Evolutionary conservation across 2,113 vertebrate species (phyloP).

Genomic region (Morone saxatilis): DNA sequence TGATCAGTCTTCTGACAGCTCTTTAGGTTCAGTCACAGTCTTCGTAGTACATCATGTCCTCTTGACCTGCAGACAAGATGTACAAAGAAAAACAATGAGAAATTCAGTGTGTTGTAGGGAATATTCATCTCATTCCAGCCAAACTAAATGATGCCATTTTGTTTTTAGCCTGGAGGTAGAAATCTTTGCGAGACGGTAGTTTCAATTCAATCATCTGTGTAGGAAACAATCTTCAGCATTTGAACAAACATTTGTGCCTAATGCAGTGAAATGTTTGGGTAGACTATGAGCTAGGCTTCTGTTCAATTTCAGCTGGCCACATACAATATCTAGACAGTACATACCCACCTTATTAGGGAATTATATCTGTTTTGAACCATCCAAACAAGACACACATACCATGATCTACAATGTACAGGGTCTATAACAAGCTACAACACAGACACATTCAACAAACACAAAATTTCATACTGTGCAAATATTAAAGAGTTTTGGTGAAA

Average conservation of each 20-base stretch:
- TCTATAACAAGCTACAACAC: not conserved
- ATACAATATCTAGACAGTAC: not conserved
- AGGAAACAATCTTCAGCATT: constrained; percentile 2
- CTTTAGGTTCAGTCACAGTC: not conserved
- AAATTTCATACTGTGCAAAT: not conserved
- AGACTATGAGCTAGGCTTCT: not conserved
- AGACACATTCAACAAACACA: not conserved
- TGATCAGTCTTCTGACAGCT: constrained; percentile 32
- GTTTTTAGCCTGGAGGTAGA: not conserved
- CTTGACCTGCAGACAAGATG: constrained; percentile 57
- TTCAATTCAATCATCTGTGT: constrained; percentile 1
- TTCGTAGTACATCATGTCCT: constrained; percentile 36
- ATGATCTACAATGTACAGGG: not conserved
- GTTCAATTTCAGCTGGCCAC: not conserved
- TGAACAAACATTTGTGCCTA: constrained; percentile 1
- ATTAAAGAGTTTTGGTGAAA: not conserved
- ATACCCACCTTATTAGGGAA: not conserved
- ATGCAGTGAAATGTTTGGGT: not conserved
- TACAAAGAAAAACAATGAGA: not conserved
- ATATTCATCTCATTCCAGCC: not conserved
- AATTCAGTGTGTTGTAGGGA: not conserved
- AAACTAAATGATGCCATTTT: constrained; percentile 13
- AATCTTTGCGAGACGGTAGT: not conserved
- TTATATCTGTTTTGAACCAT: not conserved
- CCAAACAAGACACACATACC: not conserved